Conservation (phyloP, 2,113 vertebrate species). For the Apteryx mantelli region DNA sequence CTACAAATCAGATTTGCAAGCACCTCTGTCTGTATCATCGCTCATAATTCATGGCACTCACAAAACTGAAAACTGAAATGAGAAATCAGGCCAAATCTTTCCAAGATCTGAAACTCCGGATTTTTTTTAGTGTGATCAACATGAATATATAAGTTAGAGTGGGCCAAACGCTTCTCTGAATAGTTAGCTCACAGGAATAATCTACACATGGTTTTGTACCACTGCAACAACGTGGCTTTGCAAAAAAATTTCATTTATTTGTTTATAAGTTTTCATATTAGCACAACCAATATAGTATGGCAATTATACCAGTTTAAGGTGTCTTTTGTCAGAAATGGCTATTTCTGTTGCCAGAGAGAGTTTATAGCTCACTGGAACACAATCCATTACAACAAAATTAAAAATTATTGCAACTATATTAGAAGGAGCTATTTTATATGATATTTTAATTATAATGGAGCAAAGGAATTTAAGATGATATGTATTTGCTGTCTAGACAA, state of each 20-base stretch:
- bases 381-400: not conserved
- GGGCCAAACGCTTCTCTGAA: not conserved
- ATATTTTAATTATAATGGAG: not conserved
- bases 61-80: not conserved
- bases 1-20: not conserved
- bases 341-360: not conserved
- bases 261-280: not conserved
- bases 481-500: not conserved
- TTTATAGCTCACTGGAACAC: not conserved
- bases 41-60: not conserved
- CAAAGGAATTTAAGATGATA: not conserved
- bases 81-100: not conserved
- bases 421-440: not conserved
- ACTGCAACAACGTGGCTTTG: not conserved
- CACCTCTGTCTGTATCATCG: not conserved
- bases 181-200: not conserved
- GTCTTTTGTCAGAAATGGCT: not conserved
- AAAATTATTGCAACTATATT: not conserved
- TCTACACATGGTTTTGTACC: not conserved
- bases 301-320: not conserved
- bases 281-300: not conserved
- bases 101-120: not conserved
- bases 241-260: not conserved
- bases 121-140: not conserved
- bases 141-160: not conserved